Base-by-base conservation (phyloP, 1,140 invertebrate genomes). In the Sesamia nonagrioides region DNA sequence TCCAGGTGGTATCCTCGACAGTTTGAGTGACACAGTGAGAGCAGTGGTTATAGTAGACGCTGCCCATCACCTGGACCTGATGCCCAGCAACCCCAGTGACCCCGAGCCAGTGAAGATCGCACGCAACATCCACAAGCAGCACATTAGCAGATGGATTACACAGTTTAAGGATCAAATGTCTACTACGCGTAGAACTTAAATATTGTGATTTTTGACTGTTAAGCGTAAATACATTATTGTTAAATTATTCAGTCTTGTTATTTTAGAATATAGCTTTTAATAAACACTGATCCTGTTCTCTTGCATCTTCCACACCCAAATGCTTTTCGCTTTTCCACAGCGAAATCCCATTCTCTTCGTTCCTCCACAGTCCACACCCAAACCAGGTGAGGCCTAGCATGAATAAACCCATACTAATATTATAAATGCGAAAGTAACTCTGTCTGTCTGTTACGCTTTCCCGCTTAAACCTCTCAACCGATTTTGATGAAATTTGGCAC, bases 1-100 rank as follows among this genome's bases (percentile, higher is more conserved):
- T 81, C 1, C 79, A 93, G 98, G 98, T 82, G 98, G 98, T 37
- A 97, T 99, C n/a, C 86, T 98, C 21, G 95, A 96, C 82, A 96
- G 97, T 71, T 87, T 98, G 1, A 97, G 97, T 35, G 91, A 95
- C 6, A 95, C 96, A 9, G 95, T 98, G 0, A 88, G 96, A 3
- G 96, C 98, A 3, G 95, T 99, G 2, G 95, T 98, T 15, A 98
- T 99, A 72, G 96, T 97, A 3, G 97, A 98, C 92, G 98, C 97
- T 0, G 99, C 98, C 8, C 99, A 99, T 95, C 99, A 99, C 92
- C 95, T 99, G 37, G 99, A 99, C 92, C 95, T 99, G 17, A 96
- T 99, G 86, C 95, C 95, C 0, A 93, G 96, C 3, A 96, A 98
- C 93, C 91, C 95, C 0, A 88, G 94, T 9, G 98, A 99, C 94